phyloP scores from a whole-genome alignment of 2,888 invertebrate species.

The Octonoba sinensis region DNA sequence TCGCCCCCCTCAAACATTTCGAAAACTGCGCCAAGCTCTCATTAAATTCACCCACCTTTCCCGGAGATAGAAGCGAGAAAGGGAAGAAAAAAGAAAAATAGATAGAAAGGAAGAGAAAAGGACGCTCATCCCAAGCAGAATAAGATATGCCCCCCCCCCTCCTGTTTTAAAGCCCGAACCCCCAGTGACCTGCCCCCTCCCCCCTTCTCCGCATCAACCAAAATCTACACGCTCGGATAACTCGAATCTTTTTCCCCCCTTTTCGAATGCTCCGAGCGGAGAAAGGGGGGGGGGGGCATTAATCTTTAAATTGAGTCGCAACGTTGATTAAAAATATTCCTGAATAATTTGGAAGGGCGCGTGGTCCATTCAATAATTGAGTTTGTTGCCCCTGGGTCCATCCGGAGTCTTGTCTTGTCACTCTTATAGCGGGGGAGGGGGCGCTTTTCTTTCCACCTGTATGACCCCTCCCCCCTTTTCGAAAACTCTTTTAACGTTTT shows the following conservation, averaged over 20 bases:
- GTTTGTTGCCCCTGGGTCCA: constrained; percentile 63
- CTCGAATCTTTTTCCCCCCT: constrained; percentile 18
- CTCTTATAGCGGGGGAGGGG: constrained; percentile 38
- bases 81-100: neutral
- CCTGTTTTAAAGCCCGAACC: constrained; percentile 25
- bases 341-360: constrained; percentile 61
- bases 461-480: constrained; percentile 49
- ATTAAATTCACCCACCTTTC: constrained; percentile 3
- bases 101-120: neutral
- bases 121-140: constrained; percentile 58
- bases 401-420: constrained; percentile 57
- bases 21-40: too few relatives aligned
- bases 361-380: constrained; percentile 64
- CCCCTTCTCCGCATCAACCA: constrained; percentile 44
- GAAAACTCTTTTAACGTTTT: constrained; percentile 62
- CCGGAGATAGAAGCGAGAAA: neutral
- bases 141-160: constrained; percentile 50
- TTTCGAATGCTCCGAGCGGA: constrained; percentile 2
- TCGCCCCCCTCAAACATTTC: constrained; percentile 1
- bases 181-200: constrained; percentile 42
- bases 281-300: constrained; percentile 44
- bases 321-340: constrained; percentile 65
- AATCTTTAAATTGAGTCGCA: constrained; percentile 64
- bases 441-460: constrained; percentile 63
- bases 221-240: constrained; percentile 63